phyloP scores from a whole-genome alignment of 2,113 vertebrate species.

The Istiophorus platypterus region DNA sequence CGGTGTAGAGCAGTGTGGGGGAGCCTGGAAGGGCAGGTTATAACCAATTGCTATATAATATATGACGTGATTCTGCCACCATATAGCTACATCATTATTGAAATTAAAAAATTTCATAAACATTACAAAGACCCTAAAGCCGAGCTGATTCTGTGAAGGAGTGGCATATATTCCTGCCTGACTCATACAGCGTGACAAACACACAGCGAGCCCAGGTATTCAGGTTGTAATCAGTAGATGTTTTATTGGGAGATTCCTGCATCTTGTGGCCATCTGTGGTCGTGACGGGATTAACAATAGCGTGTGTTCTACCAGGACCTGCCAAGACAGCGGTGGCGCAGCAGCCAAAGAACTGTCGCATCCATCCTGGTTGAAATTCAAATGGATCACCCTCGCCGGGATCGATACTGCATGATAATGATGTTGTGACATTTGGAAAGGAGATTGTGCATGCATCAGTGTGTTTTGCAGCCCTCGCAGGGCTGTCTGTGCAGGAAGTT shows the following conservation, averaged over 20 bases:
- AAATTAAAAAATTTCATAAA: not conserved
- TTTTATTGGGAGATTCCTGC: conserved; percentile 50
- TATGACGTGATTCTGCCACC: not conserved
- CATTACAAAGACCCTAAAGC: not conserved
- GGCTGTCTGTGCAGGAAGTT: conserved; percentile 7
- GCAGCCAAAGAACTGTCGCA: conserved; percentile 55
- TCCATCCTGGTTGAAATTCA: conserved; percentile 68
- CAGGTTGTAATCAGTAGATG: conserved; percentile 21
- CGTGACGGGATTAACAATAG: conserved; percentile 48
- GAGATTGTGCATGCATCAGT: conserved; percentile 18
- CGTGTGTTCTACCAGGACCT: conserved; percentile 33
- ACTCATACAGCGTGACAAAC: not conserved
- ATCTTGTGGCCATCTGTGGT: conserved; percentile 32
- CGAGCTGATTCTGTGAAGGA: not conserved
- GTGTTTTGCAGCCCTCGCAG: conserved; percentile 27
- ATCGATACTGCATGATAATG: conserved; percentile 77
- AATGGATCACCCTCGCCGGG: conserved; percentile 48
- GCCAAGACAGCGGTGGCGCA: conserved; percentile 17
- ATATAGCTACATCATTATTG: not conserved
- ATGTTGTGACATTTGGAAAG: conserved; percentile 62
- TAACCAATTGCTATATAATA: not conserved
- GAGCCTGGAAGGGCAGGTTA: not conserved
- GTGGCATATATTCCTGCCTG: not conserved
- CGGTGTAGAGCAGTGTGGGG: not conserved
- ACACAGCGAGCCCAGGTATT: conserved; percentile 14